Evolutionary conservation across 2,888 invertebrate genomes (phyloP), one percentile per base, ranked within the genome.

Genomic region (Stictocephala bisonia): DNA sequence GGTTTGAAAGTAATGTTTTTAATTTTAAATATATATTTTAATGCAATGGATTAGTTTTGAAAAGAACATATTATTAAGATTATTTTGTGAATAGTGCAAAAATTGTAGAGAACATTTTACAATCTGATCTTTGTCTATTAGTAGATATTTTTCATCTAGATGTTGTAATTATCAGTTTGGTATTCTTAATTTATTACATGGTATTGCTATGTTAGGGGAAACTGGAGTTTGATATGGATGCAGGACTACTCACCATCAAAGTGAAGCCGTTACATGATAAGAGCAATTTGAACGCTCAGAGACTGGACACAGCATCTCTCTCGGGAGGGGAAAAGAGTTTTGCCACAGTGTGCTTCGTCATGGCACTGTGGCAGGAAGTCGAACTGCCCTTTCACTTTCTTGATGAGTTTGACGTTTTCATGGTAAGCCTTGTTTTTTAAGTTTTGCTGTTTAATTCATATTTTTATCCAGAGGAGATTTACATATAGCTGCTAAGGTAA

Each of bases 361-460:
- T 97, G 84, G 90, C 97, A 29, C 87, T 99, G 31, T 99, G 99
- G 99, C 92, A 94, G 74, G 92, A 93, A 78, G 93, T 95, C 81
- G 91, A 93, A 81, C 90, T 95, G 81, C 98, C 99, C 0, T 97
- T 99, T 85, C 93, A 93, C 87, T 91, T 96, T 84, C 86, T 98
- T 79, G 98, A 98, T 84, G 98, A 99, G 87, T 98, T 97, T 83
- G 97, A 98, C 82, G 96, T 98, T 0, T 98, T 95, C 82, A 97
- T 98, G 93, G 96, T 94, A 82, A 83, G 83, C 80, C 26, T 58
- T 56, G 50, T 60, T 50, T 18, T 48, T 20, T 20, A 3, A 9
- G 3, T 3, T 22, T 15, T 3, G 50, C 13, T n/a, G n/a, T n/a
- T n/a, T 71, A 66, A 18, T 68, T 15, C 73, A 22, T 4, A 13